Conservation (phyloP, 2,888 invertebrate genomes). For the Lumbricus terrestris region DNA sequence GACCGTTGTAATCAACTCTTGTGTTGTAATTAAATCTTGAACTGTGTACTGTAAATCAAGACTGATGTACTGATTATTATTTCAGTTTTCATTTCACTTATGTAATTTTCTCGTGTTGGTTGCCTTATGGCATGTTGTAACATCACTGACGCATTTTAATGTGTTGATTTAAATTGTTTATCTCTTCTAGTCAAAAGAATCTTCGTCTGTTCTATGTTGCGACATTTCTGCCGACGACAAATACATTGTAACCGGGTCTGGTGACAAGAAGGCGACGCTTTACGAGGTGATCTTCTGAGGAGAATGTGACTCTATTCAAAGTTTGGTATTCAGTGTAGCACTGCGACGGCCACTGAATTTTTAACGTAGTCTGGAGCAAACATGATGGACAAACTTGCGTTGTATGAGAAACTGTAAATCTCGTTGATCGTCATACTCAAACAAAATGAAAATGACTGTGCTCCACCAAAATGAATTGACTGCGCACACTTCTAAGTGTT, state of each 20-base stretch:
- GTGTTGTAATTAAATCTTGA: too few species aligned
- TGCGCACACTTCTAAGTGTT: neutral
- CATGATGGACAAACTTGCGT: neutral
- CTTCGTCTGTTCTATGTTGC: conserved; percentile 91
- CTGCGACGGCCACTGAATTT: neutral
- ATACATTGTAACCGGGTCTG: conserved; percentile 92
- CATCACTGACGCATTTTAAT: neutral
- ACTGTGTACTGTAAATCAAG: neutral
- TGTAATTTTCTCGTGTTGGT: neutral
- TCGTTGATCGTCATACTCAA: neutral
- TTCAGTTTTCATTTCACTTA: neutral
- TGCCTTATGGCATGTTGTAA: neutral
- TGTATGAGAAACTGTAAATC: neutral
- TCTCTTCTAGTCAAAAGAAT: conserved; percentile 72
- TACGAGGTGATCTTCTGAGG: conserved; percentile 78
- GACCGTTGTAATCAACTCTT: too few species aligned
- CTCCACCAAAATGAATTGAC: neutral
- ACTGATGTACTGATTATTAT: neutral
- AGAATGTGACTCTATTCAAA: neutral
- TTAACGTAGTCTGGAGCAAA: neutral
- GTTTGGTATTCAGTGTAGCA: conserved; percentile 3
- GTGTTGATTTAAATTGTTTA: neutral
- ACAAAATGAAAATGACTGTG: neutral
- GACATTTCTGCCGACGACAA: conserved; percentile 95
- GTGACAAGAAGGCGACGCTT: conserved; percentile 93